Evolutionary conservation across 2,888 invertebrate genomes (phyloP).

Genomic region (Tenodera sinensis): DNA sequence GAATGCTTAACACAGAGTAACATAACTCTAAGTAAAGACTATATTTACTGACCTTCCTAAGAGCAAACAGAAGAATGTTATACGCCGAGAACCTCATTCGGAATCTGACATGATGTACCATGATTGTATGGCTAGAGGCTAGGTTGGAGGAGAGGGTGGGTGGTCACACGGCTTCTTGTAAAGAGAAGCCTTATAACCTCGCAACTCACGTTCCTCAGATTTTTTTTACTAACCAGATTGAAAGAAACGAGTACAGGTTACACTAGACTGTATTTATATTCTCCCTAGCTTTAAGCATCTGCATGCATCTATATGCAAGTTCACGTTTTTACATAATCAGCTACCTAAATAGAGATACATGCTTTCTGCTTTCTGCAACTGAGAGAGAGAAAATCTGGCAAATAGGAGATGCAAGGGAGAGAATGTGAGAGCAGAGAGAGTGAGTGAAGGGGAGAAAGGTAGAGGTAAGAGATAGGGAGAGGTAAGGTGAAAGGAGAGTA

Average conservation of each 20-base stretch:
- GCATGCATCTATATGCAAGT: too few relatives aligned
- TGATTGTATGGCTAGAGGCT: neutral
- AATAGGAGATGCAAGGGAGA: too few relatives aligned
- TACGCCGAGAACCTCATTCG: constrained; percentile 55
- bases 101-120: neutral
- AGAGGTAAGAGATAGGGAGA: too few relatives aligned
- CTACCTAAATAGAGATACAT: too few relatives aligned
- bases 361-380: too few relatives aligned
- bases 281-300: neutral
- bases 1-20: neutral
- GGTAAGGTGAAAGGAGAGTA: too few relatives aligned
- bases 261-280: neutral
- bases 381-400: too few relatives aligned
- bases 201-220: neutral
- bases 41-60: constrained; percentile 50
- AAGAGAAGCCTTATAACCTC: neutral
- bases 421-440: too few relatives aligned
- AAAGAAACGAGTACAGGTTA: neutral
- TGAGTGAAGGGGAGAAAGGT: too few relatives aligned
- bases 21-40: neutral
- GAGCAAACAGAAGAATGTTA: constrained; percentile 54
- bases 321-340: too few relatives aligned
- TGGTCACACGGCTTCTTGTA: neutral
- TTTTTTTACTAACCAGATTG: neutral
- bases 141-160: neutral